phyloP scores from a whole-genome alignment of 92 coral and sea anemone species.

The Bergia sp. region DNA sequence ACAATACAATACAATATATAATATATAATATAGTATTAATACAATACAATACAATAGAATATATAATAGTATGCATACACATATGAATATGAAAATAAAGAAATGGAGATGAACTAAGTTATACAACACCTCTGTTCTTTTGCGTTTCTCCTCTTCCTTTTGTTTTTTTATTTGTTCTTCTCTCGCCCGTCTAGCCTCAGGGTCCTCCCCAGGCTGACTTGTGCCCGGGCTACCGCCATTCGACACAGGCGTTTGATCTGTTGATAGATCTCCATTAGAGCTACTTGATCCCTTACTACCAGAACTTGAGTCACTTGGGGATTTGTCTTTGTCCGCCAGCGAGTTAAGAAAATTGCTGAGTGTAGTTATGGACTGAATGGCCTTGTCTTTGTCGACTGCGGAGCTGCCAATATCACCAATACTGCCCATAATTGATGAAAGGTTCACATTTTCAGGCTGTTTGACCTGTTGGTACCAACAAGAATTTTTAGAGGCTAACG shows the following conservation, averaged over 20 bases:
- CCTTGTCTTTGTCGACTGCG: slow-evolving; percentile 32
- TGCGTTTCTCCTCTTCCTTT: slow-evolving; percentile 25
- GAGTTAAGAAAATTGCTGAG: slow-evolving; percentile 37
- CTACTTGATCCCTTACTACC: not conserved
- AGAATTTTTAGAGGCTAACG: not conserved
- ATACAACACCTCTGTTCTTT: slow-evolving; percentile 18
- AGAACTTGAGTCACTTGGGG: not conserved
- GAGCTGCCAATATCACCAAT: slow-evolving; percentile 8
- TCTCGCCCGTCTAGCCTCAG: slow-evolving; percentile 12
- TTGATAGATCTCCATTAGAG: slow-evolving; percentile 7
- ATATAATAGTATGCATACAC: no score
- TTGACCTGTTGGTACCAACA: slow-evolving; percentile 8
- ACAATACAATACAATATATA: no score
- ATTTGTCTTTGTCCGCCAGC: slow-evolving; percentile 28
- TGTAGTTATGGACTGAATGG: slow-evolving; percentile 47
- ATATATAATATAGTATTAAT: no score
- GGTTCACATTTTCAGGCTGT: slow-evolving; percentile 40
- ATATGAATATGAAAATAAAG: no score
- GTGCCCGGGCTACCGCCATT: slow-evolving; percentile 7
- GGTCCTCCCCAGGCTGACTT: slow-evolving; percentile 18
- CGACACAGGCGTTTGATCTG: slow-evolving; percentile 1
- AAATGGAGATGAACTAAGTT: no score
- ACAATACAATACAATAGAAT: no score
- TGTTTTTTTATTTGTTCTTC: slow-evolving; percentile 19
- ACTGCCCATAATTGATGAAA: slow-evolving; percentile 21